phyloP scores from a whole-genome alignment of 2,888 invertebrate genomes.

The Desoria tigrina region DNA sequence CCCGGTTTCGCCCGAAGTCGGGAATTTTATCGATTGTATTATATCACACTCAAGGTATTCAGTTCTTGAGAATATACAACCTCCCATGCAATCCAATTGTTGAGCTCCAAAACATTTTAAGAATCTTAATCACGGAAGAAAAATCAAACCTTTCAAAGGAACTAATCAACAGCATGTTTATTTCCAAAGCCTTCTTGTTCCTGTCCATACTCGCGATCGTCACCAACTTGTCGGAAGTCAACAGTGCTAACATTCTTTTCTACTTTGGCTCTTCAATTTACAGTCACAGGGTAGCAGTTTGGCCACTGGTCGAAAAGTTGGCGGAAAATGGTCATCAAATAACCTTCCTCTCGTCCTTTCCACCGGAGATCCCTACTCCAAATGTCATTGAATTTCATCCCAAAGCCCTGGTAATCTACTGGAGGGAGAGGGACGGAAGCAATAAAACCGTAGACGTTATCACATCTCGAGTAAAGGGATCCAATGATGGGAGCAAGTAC shows the following conservation, averaged over 20 bases:
- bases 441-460: conserved; percentile 6
- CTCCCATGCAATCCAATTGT: no score
- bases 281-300: conserved; percentile 42
- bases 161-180: background rate
- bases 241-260: conserved; percentile 43
- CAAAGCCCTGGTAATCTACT: conserved; percentile 29
- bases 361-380: conserved; percentile 29
- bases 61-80: no score
- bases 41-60: background rate
- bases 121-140: background rate
- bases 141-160: background rate
- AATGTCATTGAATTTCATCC: conserved; percentile 39
- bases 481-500: background rate
- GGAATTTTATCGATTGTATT: background rate
- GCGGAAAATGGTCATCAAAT: conserved; percentile 41
- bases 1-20: conserved; percentile 3
- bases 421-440: conserved; percentile 27
- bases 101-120: background rate
- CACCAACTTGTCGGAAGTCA: background rate
- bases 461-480: conserved; percentile 10
- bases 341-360: conserved; percentile 40
- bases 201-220: background rate
- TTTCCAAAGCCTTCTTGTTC: background rate
- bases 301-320: conserved; percentile 44
- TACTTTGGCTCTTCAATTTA: conserved; percentile 45